Conservation (phyloP, 2,797 vertebrate genomes). For the Sphenopsis melanotis region DNA sequence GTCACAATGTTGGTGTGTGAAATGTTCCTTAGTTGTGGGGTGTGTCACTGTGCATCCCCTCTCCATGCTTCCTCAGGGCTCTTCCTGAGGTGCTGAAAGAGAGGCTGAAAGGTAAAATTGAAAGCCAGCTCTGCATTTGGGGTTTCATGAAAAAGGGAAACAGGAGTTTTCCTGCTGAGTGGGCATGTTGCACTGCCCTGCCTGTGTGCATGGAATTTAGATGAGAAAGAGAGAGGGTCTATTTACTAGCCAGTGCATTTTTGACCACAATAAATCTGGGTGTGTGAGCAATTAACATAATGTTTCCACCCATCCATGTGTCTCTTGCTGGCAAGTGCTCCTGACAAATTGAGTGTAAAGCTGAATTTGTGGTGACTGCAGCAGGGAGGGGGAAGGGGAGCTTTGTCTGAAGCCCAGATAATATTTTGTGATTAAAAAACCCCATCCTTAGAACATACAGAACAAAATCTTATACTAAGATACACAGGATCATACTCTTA, state of each 20-base stretch:
- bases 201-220: slow-evolving; percentile 4
- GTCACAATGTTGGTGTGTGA: background rate
- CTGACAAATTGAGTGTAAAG: background rate
- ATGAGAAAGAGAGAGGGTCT: slow-evolving; percentile 20
- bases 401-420: background rate
- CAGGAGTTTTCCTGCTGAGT: background rate
- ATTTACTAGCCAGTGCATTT: background rate
- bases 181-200: background rate
- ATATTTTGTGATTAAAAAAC: background rate
- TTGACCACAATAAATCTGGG: slow-evolving; percentile 37
- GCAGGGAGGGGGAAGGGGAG: accelerated
- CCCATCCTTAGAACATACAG: accelerated
- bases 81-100: accelerated
- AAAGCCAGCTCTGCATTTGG: background rate
- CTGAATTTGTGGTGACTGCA: background rate
- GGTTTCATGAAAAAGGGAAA: background rate
- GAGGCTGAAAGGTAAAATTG: background rate
- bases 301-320: slow-evolving; percentile 18
- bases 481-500: background rate
- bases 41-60: background rate
- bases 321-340: background rate
- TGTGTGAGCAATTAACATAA: slow-evolving; percentile 36
- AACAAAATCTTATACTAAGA: background rate
- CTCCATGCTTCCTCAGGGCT: accelerated
- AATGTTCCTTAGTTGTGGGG: background rate